These are phyloP conservation scores for Varroa destructor DNA, from an alignment of 1,140 invertebrate genomes.

Conservation along the genomic window DNA sequence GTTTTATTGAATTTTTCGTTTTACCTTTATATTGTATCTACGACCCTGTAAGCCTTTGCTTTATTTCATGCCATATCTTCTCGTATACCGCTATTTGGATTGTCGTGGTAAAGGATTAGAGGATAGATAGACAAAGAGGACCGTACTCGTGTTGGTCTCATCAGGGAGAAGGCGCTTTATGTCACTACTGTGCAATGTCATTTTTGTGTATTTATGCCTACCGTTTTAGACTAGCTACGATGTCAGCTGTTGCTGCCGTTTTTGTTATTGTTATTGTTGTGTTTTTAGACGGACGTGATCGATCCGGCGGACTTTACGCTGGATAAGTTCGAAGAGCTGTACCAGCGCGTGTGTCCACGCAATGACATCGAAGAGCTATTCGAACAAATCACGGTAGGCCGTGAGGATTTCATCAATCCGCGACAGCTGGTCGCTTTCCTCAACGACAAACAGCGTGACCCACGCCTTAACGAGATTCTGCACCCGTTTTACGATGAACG, in stretches of 20 bases:
- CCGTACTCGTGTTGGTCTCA: no score
- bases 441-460: constrained; percentile 97
- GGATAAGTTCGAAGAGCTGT: constrained; percentile 94
- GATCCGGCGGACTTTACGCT: constrained; percentile 90
- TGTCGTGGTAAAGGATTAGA: no score
- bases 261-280: background rate
- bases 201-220: no score
- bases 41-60: no score
- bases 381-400: constrained; percentile 78
- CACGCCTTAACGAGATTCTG: constrained; percentile 93
- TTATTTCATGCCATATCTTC: no score
- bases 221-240: no score
- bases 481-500: constrained; percentile 94
- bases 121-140: no score
- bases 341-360: constrained; percentile 96
- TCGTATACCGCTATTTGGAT: no score
- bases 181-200: no score
- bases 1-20: no score
- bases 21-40: no score
- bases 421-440: constrained; percentile 84
- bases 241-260: background rate
- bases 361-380: constrained; percentile 98
- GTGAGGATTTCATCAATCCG: constrained; percentile 67
- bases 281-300: constrained; percentile 68
- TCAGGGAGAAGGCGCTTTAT: no score